Evolutionary conservation across 2,888 invertebrate genomes (phyloP), one percentile per base, ranked within the genome.

Genomic region (Agrotis segetum): DNA sequence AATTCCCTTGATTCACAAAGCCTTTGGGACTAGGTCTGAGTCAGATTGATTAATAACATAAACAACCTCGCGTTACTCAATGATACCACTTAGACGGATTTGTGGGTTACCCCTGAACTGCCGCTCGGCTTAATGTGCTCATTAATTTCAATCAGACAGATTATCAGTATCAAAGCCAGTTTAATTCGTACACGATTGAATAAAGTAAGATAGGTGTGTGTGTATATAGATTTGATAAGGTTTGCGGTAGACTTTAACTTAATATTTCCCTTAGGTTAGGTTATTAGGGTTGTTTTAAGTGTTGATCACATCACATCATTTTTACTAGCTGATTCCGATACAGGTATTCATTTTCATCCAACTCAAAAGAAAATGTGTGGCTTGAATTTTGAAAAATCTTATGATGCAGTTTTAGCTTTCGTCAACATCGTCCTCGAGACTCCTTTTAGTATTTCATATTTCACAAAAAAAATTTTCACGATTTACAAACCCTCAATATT

Each of bases 121-220:
- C 63, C 13, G 14, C 59, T 60, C 16, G 56, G 60, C 44, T 55
- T 47, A 64, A 64, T 68, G 63, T 60, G 66, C 46, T 47, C 69
- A 80, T 76, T 83, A 77, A 79, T 72, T 77, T 49, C 58, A 68
- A 63, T 77, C 34, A 64, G 44, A 24, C 29, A 60, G 59, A 63
- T 71, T 60, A 67, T 59, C 58, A 19, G 58, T 47, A 46, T 52
- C 63, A 61, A 63, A 58, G 29, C 9, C 29, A 44, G 50, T 59
- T 58, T 66, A 55, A 79, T 59, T 70, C 14, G 14, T 16, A 13
- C 2, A 61, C 17, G 40, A 61, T 52, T 44, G 14, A 71, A 47
- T 53, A 49, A 7, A 47, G 9, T 58, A 50, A 50, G 16, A 17
- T 16, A 67, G 24, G 21, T 17, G 21, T 58, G 6, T 21, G 13